These are phyloP conservation scores for Myopa testacea DNA, from an alignment of 2,888 invertebrate genomes.

Conservation along the genomic window DNA sequence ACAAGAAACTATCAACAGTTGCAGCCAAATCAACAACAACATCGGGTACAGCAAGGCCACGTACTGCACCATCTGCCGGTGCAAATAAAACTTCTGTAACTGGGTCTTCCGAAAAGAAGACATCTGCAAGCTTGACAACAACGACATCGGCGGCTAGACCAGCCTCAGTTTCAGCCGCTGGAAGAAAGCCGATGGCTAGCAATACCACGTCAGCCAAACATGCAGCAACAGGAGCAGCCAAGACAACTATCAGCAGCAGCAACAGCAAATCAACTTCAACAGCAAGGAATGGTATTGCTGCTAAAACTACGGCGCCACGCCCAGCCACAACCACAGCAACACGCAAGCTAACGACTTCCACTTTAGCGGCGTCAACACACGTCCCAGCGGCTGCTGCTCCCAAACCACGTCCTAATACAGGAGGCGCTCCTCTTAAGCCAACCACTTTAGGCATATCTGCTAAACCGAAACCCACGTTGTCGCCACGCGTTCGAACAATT, in stretches of 20 bases:
- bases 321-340: constrained; percentile 45
- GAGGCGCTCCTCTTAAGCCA: constrained; percentile 48
- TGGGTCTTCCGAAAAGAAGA: constrained; percentile 12
- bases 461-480: constrained; percentile 58
- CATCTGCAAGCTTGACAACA: constrained; percentile 1
- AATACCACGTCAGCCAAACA: constrained; percentile 45
- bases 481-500: constrained; percentile 55
- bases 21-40: constrained; percentile 40
- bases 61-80: constrained; percentile 54
- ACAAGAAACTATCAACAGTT: constrained; percentile 49
- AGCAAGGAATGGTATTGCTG: constrained; percentile 16
- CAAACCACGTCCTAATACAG: constrained; percentile 51
- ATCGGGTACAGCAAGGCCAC: constrained; percentile 52
- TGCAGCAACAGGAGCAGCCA: constrained; percentile 45
- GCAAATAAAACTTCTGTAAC: constrained; percentile 42
- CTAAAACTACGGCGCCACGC: constrained; percentile 43
- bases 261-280: constrained; percentile 13
- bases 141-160: constrained; percentile 34
- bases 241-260: constrained; percentile 39
- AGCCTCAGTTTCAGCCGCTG: constrained; percentile 26
- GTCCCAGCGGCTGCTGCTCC: constrained; percentile 42
- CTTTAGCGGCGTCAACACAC: constrained; percentile 43
- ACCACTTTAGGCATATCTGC: constrained; percentile 52
- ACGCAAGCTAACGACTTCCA: constrained; percentile 47
- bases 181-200: constrained; percentile 44